Percentiles rank a stretch among this genome's conserved stretches.
These are phyloP conservation scores for Burhinus bistriatus DNA, from an alignment of 2,113 vertebrate genomes.

Conservation along the genomic window DNA sequence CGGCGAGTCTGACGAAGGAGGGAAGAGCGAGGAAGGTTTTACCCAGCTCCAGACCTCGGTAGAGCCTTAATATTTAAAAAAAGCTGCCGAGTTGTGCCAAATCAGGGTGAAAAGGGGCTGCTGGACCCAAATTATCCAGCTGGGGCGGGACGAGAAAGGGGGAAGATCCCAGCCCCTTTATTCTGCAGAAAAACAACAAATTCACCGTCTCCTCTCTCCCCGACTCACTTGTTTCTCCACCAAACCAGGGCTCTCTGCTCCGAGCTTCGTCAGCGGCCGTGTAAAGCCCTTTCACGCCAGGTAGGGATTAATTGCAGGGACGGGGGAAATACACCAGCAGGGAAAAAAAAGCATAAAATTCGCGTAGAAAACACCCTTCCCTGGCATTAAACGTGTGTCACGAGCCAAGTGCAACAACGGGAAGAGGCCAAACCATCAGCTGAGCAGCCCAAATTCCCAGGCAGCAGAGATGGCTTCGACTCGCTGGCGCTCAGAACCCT, in stretches of 20 bases:
- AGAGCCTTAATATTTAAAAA: not conserved
- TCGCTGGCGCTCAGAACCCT: too few relatives aligned
- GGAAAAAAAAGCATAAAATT: not conserved
- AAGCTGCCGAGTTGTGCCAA: not conserved
- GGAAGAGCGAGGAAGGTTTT: not conserved
- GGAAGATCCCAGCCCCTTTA: not conserved
- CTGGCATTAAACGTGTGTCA: not conserved
- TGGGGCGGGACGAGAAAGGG: too few relatives aligned
- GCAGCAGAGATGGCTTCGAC: not conserved
- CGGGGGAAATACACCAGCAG: too few relatives aligned
- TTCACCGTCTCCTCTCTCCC: not conserved
- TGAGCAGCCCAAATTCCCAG: not conserved
- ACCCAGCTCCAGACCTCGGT: not conserved
- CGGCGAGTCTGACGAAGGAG: accelerated
- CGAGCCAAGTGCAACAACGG: too few relatives aligned
- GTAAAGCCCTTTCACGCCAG: not conserved
- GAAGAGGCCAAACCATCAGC: not conserved
- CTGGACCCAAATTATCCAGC: not conserved
- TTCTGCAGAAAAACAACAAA: not conserved
- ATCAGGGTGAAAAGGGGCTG: not conserved
- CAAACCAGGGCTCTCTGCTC: not conserved
- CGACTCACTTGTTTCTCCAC: not conserved
- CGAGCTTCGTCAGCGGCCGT: not conserved
- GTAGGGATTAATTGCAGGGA: not conserved
- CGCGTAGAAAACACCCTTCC: not conserved